phyloP scores from a whole-genome alignment of 2,888 invertebrate genomes.

The Polymixis flavicincta region DNA sequence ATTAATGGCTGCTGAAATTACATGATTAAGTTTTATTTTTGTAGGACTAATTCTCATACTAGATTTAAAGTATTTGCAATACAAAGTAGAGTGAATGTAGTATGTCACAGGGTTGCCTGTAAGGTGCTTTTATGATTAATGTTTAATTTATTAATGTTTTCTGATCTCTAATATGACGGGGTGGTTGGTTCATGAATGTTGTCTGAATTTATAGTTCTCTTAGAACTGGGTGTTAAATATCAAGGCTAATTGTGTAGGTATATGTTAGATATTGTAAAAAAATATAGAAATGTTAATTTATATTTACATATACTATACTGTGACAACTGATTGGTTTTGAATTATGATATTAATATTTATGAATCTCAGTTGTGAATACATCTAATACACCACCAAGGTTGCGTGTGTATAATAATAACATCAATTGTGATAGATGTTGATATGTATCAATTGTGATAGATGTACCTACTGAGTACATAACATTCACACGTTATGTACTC shows the following conservation, averaged over 20 bases:
- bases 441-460: neutral
- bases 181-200: neutral
- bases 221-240: neutral
- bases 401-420: neutral
- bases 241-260: neutral
- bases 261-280: slow-evolving; percentile 11
- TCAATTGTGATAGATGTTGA: neutral
- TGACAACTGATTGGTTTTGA: neutral
- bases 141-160: neutral
- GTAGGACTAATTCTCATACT: neutral
- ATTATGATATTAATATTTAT: slow-evolving; percentile 31
- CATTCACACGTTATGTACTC: neutral
- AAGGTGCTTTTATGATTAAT: neutral
- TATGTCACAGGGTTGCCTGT: neutral
- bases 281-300: slow-evolving; percentile 20
- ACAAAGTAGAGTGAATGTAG: neutral
- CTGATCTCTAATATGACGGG: neutral
- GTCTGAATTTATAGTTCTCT: neutral
- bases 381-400: neutral
- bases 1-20: neutral
- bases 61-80: neutral
- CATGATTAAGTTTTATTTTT: neutral
- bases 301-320: neutral
- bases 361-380: slow-evolving; percentile 20
- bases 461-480: neutral